These are phyloP conservation scores for Ochropacha duplaris DNA, from an alignment of 2,888 invertebrate species.

Conservation along the genomic window DNA sequence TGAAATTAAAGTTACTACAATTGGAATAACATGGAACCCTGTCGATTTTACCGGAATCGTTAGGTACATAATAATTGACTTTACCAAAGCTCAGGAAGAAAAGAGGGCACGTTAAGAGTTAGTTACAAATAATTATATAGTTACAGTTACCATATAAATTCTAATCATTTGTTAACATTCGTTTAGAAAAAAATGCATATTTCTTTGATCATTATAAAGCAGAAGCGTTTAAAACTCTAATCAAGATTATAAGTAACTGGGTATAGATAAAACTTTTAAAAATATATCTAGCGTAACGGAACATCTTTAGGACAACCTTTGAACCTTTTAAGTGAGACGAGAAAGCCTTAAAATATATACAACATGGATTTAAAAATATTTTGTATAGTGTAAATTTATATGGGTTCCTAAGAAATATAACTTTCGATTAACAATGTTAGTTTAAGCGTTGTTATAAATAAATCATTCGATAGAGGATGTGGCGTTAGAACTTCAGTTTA, in stretches of 20 bases:
- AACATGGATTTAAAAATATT: slow-evolving; percentile 9
- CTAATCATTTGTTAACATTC: neutral
- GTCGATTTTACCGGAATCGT: slow-evolving; percentile 43
- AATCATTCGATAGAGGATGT: slow-evolving; percentile 28
- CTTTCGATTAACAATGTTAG: slow-evolving; percentile 15
- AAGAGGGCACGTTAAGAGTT: slow-evolving; percentile 25
- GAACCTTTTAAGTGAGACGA: slow-evolving; percentile 72
- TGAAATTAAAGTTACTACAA: neutral
- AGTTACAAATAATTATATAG: neutral
- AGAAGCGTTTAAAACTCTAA: slow-evolving; percentile 9
- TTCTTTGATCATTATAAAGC: slow-evolving; percentile 5
- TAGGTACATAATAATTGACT: slow-evolving; percentile 59
- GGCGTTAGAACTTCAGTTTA: slow-evolving; percentile 26
- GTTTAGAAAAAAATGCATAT: too few relatives aligned
- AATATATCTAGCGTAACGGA: slow-evolving; percentile 45
- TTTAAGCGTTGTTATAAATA: slow-evolving; percentile 32
- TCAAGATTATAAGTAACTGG: slow-evolving; percentile 3
- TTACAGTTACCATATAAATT: neutral
- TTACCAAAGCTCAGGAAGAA: slow-evolving; percentile 61
- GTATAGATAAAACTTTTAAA: slow-evolving; percentile 27
- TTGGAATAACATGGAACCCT: slow-evolving; percentile 37
- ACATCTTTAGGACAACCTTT: slow-evolving; percentile 52
- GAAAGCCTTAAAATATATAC: slow-evolving; percentile 32
- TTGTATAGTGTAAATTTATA: slow-evolving; percentile 18
- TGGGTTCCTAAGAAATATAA: slow-evolving; percentile 25